These are phyloP conservation scores for Chalcis sispes DNA, from an alignment of 2,888 invertebrate species.

Conservation along the genomic window DNA sequence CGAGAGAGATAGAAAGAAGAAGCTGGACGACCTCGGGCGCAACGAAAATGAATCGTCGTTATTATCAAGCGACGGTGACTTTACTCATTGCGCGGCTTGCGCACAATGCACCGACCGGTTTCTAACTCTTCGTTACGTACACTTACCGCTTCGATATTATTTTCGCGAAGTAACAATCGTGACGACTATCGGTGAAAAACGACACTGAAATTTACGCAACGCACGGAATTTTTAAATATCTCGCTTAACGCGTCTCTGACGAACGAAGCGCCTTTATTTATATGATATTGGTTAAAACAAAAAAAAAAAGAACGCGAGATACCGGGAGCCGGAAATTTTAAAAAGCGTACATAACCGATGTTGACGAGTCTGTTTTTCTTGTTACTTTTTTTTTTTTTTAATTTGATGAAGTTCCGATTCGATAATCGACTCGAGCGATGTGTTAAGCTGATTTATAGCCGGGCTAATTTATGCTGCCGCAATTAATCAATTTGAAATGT, in stretches of 20 bases:
- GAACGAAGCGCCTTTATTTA: not conserved
- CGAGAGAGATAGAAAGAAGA: not conserved
- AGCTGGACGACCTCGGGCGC: slow-evolving; percentile 32
- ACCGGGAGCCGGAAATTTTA: slow-evolving; percentile 13
- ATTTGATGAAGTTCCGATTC: too few relatives aligned
- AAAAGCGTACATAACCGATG: not conserved
- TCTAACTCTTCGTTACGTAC: not conserved
- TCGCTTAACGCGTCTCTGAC: too few relatives aligned
- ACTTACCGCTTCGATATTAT: not conserved
- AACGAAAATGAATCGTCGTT: slow-evolving; percentile 45
- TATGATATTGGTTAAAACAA: not conserved
- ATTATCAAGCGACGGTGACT: slow-evolving; percentile 51
- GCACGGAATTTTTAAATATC: too few relatives aligned
- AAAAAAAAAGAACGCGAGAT: not conserved
- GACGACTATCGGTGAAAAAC: not conserved
- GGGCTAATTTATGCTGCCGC: not conserved
- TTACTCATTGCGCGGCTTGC: slow-evolving; percentile 32
- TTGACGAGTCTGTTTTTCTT: not conserved
- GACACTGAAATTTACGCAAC: slow-evolving; percentile 7
- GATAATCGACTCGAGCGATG: not conserved
- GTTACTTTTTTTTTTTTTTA: not conserved
- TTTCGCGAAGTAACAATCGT: not conserved
- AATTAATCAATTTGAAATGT: slow-evolving; percentile 10
- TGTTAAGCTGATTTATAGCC: slow-evolving; percentile 23
- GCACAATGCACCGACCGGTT: slow-evolving; percentile 23